Conservation (phyloP, 2,113 vertebrate species). For the Henicopernis longicauda region DNA sequence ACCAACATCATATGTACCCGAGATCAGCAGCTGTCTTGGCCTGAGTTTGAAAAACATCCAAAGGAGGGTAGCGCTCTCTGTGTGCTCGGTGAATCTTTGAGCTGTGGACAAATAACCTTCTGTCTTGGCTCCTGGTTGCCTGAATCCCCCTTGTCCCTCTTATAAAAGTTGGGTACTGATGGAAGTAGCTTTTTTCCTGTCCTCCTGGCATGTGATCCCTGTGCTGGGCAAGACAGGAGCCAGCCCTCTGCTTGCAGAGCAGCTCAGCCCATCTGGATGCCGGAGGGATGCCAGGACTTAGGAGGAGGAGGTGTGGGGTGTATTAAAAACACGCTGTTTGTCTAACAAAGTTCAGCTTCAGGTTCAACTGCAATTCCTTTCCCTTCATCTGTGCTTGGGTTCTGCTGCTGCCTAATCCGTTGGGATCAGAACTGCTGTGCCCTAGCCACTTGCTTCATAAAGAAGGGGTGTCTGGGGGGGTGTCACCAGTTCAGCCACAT, state of each 20-base stretch:
- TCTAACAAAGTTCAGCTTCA: not conserved
- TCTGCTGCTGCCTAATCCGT: not conserved
- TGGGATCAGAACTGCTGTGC: not conserved
- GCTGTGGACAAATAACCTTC: not conserved
- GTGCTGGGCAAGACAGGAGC: rapidly evolving
- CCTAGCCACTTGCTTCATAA: not conserved
- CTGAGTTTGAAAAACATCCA: not conserved
- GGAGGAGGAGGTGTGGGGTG: too few relatives aligned
- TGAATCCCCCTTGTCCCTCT: not conserved
- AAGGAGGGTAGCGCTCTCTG: not conserved
- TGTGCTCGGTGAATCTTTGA: not conserved
- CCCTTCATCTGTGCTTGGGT: not conserved
- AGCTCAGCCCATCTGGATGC: rapidly evolving
- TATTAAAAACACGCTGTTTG: not conserved
- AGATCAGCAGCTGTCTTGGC: not conserved
- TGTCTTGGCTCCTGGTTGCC: not conserved
- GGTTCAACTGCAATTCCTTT: not conserved
- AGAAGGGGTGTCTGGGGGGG: not conserved
- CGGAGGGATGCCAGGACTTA: not conserved
- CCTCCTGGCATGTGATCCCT: not conserved
- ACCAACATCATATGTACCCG: not conserved
- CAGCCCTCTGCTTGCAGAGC: not conserved
- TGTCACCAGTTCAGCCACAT: not conserved
- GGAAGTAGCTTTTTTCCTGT: not conserved
- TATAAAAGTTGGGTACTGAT: not conserved